Evolutionary conservation across 1,140 invertebrate genomes (phyloP), one percentile per base, ranked within the genome.

Genomic region (Mamestra configurata): DNA sequence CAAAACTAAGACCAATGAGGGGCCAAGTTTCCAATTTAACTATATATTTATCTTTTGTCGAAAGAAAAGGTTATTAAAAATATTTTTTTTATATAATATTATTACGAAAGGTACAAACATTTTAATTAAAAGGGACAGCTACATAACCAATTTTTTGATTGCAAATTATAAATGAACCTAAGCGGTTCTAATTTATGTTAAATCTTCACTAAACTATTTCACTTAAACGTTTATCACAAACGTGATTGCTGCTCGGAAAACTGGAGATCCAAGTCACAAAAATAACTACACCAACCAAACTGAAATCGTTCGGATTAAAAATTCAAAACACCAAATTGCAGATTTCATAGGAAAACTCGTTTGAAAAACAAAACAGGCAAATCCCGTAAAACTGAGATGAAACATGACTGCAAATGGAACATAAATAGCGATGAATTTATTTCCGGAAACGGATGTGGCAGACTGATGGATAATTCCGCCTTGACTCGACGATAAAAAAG

Each of bases 371-470:
- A 22, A 35, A 68, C 64, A 24, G 11, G n/a, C 10, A 37, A 46
- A n/a, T 49, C 64, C 46, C 64, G 64, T 49, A 68, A 68, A 68
- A 8, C 2, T 20, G 31, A 68, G 64, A 68, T 46, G 64, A 68
- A 68, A 68, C 64, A n/a, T 40, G 20, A 40, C 46, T 66, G 37
- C 37, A 66, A 59, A 43, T 40, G 20, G n/a, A 22, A 64, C 59
- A 18, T 68, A 68, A 68, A 68, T 46, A 68, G 22, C 64, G 43
- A 46, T 43, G 18, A 24, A 68, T 68, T 27, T 46, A 22, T 46
- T 27, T 13, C 40, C 64, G 13, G 64, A 46, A 22, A 27, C 37
- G 37, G 37, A 68, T 68, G 40, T 24, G 64, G 40, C 40, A 1
- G 40, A 8, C 40, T 68, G 64, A 49, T 68, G 37, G 20, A 24